phyloP scores from a whole-genome alignment of 2,113 vertebrate genomes.

The Parus major region DNA sequence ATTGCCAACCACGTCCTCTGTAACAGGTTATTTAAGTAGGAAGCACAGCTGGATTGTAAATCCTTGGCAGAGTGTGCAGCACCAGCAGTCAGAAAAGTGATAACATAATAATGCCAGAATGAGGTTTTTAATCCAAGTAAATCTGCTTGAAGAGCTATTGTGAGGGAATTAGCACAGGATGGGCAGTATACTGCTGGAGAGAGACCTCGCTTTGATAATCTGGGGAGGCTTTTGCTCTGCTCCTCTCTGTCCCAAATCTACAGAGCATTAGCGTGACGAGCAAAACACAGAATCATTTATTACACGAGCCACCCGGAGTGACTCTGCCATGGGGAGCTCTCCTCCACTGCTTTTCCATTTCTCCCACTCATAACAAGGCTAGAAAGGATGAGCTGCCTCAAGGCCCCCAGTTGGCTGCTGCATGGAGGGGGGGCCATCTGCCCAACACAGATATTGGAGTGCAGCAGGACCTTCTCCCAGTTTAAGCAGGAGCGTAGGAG shows the following conservation, averaged over 20 bases:
- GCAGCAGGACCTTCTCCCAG: neutral
- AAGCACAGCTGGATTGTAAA: constrained; percentile 30
- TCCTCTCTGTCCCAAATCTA: neutral
- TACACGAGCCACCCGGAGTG: neutral
- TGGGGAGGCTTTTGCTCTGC: neutral
- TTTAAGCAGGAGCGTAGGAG: neutral
- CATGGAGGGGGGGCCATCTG: neutral
- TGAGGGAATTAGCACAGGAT: constrained; percentile 22
- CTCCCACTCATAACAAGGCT: neutral
- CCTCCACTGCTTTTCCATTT: neutral
- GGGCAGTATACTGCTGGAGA: neutral
- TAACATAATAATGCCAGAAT: constrained; percentile 3
- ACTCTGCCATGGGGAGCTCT: neutral
- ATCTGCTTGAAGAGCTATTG: constrained; percentile 34
- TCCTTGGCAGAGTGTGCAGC: neutral
- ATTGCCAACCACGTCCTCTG: neutral
- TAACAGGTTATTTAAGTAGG: neutral
- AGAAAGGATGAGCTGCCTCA: neutral
- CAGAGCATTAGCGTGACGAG: neutral
- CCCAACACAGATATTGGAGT: neutral
- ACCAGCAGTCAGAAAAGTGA: constrained; percentile 3
- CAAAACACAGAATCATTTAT: neutral
- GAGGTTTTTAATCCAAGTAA: constrained; percentile 38
- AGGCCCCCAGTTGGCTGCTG: neutral
- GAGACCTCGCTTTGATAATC: neutral